These are phyloP conservation scores for Eulithis prunata DNA, from an alignment of 2,888 invertebrate genomes.

Conservation along the genomic window DNA sequence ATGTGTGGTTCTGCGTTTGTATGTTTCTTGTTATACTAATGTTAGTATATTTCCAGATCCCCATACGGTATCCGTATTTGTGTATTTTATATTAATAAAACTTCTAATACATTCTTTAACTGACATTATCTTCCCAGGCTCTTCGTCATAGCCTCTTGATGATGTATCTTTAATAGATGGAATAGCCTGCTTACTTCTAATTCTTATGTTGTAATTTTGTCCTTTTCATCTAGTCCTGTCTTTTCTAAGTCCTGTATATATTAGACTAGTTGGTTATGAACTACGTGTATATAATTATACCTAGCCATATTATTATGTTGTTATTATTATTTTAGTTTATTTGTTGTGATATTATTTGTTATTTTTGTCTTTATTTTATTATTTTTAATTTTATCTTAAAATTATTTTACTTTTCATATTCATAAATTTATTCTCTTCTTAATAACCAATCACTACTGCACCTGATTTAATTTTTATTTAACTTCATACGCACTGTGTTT, in stretches of 20 bases:
- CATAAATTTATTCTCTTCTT: background rate
- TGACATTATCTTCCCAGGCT: no score
- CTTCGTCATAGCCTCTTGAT: no score
- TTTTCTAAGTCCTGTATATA: slow-evolving; percentile 61
- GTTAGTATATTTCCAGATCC: slow-evolving; percentile 73
- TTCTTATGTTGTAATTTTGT: slow-evolving; percentile 47
- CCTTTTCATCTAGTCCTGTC: slow-evolving; percentile 67
- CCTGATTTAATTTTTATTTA: slow-evolving; percentile 2
- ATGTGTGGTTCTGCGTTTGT: slow-evolving; percentile 76
- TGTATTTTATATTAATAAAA: slow-evolving; percentile 71
- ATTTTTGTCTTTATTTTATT: slow-evolving; percentile 24
- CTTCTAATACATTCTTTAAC: no score
- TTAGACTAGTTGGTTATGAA: slow-evolving; percentile 47
- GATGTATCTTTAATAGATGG: no score
- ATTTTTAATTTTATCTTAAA: slow-evolving; percentile 20
- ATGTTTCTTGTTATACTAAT: slow-evolving; percentile 74
- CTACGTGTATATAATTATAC: slow-evolving; percentile 30
- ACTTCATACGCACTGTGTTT: slow-evolving; percentile 18
- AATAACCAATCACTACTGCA: background rate
- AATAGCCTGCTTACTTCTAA: slow-evolving; percentile 13
- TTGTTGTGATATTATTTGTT: slow-evolving; percentile 45
- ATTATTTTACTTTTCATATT: background rate
- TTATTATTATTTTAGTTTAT: slow-evolving; percentile 41
- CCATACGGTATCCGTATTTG: slow-evolving; percentile 82
- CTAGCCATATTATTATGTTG: slow-evolving; percentile 40